Base-by-base conservation (phyloP, 1,140 invertebrate species). In the Eriosoma lanigerum region DNA sequence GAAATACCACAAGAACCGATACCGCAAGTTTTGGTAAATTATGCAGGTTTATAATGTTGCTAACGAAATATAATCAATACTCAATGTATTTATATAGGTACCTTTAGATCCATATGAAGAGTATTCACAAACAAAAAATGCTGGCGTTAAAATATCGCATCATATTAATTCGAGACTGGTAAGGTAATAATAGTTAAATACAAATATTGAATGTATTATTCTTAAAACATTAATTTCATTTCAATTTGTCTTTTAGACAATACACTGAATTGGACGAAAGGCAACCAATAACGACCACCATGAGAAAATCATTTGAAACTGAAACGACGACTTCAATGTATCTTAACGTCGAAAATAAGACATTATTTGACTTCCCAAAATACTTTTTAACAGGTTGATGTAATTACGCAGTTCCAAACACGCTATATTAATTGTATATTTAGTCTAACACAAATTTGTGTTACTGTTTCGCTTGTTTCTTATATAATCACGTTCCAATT, bases 11-110 rank as follows among this genome's bases (percentile, higher is more conserved):
- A 26, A 46, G 29, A 26, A 5, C n/a, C 52, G 3, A n/a, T 78
- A 24, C 73, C 73, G 21, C 73, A 78, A 78, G 73, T 44, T 15
- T 78, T 60, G 73, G 73, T 78, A 26, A 50, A 15, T n/a, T n/a
- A n/a, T n/a, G n/a, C n/a, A n/a, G n/a, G n/a, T n/a, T n/a, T n/a
- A n/a, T n/a, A n/a, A n/a, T n/a, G n/a, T n/a, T n/a, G n/a, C 24
- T 26, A 26, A 19, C 19, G 21, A 12, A 24, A 26, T 60, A 29
- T 29, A 29, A 1, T 48, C 1, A 48, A 48, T 48, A 12, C 1
- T 13, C 4, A 44, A 17, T 44, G n/a, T 38, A 19, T n/a, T 17
- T 54, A 1, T 9, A 3, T 26, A 78, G 73, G 38, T 78, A 26
- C 73, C 73, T 26, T 17, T 78, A 13, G 38, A 78, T 70, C 68